Evolutionary conservation across 2,797 vertebrate genomes (phyloP).

Genomic region (Babyrousa celebensis): DNA sequence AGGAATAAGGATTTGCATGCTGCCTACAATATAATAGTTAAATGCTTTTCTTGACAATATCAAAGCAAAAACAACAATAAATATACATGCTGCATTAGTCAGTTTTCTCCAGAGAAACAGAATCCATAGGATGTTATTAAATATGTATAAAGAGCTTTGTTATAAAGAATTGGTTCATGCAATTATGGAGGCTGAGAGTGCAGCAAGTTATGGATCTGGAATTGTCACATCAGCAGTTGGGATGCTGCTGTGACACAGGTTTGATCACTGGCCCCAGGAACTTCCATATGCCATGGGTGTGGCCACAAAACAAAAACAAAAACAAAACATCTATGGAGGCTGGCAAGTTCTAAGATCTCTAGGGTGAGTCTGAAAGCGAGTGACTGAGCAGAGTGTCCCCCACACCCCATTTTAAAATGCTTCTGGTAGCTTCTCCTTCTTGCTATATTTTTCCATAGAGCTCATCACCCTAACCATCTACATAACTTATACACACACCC

Average conservation of each 20-base stretch:
- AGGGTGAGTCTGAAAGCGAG: background rate
- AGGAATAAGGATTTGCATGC: background rate
- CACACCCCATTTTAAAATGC: background rate
- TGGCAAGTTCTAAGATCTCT: background rate
- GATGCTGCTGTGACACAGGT: too few species aligned
- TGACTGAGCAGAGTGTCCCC: background rate
- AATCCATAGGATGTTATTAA: background rate
- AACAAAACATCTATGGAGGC: background rate
- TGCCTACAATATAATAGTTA: constrained; percentile 1
- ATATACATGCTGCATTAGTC: background rate
- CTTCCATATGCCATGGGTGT: too few species aligned
- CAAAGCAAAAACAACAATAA: constrained; percentile 6
- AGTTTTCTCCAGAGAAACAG: background rate
- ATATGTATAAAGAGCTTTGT: background rate
- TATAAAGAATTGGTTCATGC: background rate
- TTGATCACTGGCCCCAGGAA: too few species aligned
- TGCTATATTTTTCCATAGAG: background rate
- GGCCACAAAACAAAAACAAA: too few species aligned
- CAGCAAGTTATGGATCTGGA: too few species aligned
- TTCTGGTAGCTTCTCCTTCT: background rate
- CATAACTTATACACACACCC: background rate
- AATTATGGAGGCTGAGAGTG: background rate
- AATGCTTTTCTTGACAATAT: constrained; percentile 27
- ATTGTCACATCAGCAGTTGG: too few species aligned
- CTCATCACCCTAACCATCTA: background rate